Conservation (phyloP, 1,140 invertebrate species). For the Hestina assimilis region DNA sequence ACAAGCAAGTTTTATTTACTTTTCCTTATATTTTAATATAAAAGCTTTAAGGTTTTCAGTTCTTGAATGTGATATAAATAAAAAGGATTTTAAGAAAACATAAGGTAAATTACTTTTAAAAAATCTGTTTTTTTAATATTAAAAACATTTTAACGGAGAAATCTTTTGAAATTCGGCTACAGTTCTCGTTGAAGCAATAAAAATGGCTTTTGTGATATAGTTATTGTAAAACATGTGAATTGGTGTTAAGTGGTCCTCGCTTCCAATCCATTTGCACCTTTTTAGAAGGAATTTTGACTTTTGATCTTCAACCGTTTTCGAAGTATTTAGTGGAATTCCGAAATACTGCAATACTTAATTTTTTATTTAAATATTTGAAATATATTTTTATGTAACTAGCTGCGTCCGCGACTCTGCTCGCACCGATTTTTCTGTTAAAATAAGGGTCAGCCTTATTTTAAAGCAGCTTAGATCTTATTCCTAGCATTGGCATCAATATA, state of each 20-base stretch:
- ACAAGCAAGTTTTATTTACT: too few species aligned
- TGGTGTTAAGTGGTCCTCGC: slow-evolving; percentile 32
- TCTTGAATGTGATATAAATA: too few species aligned
- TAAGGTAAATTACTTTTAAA: not conserved
- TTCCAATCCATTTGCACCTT: slow-evolving; percentile 39
- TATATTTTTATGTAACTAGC: not conserved
- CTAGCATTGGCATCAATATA: too few species aligned
- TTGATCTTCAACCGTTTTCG: not conserved
- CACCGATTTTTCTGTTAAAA: too few species aligned
- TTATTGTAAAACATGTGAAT: slow-evolving; percentile 36
- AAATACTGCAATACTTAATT: not conserved
- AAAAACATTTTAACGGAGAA: not conserved
- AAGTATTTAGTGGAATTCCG: not conserved
- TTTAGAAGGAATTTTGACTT: slow-evolving; percentile 10
- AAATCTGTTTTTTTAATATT: not conserved
- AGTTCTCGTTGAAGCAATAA: slow-evolving; percentile 24
- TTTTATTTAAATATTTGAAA: not conserved
- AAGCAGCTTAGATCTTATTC: too few species aligned
- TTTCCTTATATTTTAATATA: too few species aligned
- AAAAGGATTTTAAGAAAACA: too few species aligned
- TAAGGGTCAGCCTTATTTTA: too few species aligned
- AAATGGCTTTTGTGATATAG: slow-evolving; percentile 35
- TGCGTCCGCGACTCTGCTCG: too few species aligned
- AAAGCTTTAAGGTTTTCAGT: too few species aligned
- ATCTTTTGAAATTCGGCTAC: slow-evolving; percentile 7